Conservation (phyloP, 2,113 vertebrate genomes). For the Pitta sordida region DNA sequence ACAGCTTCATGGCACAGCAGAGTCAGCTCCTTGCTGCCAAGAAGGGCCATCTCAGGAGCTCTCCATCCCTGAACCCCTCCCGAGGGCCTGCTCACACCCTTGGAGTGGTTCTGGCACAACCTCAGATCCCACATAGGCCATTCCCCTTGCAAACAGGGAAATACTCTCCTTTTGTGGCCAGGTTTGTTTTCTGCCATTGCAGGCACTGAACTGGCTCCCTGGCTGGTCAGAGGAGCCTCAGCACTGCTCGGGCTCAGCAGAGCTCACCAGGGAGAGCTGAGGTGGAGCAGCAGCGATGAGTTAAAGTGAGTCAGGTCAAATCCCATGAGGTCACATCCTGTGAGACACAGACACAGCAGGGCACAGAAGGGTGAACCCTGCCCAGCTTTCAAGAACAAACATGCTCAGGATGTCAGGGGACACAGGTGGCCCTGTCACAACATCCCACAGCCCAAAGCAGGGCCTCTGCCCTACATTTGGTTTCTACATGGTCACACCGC, state of each 20-base stretch:
- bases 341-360: neutral
- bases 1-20: neutral
- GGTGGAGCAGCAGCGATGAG: neutral
- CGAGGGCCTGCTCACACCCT: neutral
- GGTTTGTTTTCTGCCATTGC: neutral
- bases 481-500: neutral
- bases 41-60: neutral
- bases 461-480: neutral
- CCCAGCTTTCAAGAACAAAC: neutral
- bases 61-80: neutral
- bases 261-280: neutral
- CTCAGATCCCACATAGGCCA: neutral
- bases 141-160: neutral
- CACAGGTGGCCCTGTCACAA: fast-evolving
- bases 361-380: neutral
- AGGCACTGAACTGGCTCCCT: neutral
- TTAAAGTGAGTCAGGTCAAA: neutral
- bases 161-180: neutral
- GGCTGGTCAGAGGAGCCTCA: neutral
- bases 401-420: fast-evolving
- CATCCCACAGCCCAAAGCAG: neutral
- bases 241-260: neutral
- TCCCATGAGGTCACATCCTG: neutral
- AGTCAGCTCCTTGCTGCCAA: neutral
- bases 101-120: neutral